These are phyloP conservation scores for Pogonocichla stellata DNA, from an alignment of 2,113 vertebrate species.

Conservation along the genomic window DNA sequence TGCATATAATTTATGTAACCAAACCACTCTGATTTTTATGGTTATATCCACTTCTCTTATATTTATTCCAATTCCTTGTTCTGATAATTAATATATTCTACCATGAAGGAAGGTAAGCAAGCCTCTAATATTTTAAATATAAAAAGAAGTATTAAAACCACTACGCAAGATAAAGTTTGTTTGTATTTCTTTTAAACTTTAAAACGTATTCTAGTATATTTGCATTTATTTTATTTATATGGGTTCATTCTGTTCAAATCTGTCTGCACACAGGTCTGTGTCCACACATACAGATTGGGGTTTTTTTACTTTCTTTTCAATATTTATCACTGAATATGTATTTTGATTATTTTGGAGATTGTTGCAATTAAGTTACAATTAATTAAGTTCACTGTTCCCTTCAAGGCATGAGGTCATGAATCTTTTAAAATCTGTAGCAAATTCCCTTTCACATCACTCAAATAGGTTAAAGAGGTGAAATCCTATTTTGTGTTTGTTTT, in stretches of 20 bases:
- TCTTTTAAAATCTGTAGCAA: neutral
- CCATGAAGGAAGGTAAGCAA: neutral
- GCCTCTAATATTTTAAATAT: neutral
- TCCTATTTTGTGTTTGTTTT: neutral
- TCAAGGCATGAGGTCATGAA: neutral
- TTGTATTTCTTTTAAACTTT: neutral
- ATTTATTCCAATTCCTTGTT: neutral
- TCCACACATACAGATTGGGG: fast-evolving
- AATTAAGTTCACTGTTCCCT: neutral
- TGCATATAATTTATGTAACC: neutral
- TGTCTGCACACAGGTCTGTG: neutral
- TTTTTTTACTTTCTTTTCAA: neutral
- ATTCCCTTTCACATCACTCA: neutral
- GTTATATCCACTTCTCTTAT: neutral
- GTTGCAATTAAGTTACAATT: neutral
- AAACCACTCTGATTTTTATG: neutral
- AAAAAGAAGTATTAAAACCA: neutral
- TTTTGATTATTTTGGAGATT: neutral
- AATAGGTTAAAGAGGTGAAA: neutral
- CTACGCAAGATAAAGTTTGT: neutral
- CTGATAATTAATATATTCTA: neutral
- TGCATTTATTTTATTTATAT: neutral
- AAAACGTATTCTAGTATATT: neutral
- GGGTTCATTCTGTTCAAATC: neutral
- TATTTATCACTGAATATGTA: neutral